phyloP scores from a whole-genome alignment of 2,797 vertebrate genomes.

The Eleutherodactylus coqui region DNA sequence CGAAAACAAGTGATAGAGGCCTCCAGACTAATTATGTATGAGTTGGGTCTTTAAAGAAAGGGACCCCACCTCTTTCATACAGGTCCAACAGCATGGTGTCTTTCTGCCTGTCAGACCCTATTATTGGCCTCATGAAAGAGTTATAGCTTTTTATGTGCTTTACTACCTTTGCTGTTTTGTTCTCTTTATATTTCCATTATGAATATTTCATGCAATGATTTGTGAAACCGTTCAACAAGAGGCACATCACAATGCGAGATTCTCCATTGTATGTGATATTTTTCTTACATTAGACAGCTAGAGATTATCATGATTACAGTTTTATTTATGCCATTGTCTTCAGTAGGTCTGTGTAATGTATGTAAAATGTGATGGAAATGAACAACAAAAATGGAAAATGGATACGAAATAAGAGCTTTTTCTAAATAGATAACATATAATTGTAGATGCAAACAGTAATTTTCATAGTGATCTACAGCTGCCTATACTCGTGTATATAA shows the following conservation, averaged over 20 bases:
- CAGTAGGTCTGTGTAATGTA: neutral
- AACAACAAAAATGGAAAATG: neutral
- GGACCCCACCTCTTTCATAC: constrained; percentile 12
- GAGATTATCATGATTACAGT: neutral
- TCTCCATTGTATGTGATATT: neutral
- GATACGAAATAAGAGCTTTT: neutral
- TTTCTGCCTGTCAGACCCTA: constrained; percentile 38
- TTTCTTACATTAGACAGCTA: neutral
- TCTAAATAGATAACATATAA: neutral
- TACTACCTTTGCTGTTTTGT: constrained; percentile 52
- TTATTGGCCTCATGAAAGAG: constrained; percentile 48
- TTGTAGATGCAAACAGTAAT: neutral
- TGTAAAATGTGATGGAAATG: neutral
- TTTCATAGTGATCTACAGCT: neutral
- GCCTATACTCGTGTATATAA: too few relatives aligned
- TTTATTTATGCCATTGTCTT: neutral
- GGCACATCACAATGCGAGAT: constrained; percentile 3
- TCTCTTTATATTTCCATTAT: constrained; percentile 52
- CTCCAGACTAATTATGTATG: constrained; percentile 41
- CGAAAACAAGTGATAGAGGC: neutral
- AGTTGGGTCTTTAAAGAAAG: constrained; percentile 45
- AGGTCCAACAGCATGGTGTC: constrained; percentile 33
- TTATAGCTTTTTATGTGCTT: constrained; percentile 47
- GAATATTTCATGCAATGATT: constrained; percentile 48
- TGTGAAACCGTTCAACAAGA: constrained; percentile 28